Base-by-base conservation (phyloP, 2,797 vertebrate species). In the Philypnodon macrostomus region DNA sequence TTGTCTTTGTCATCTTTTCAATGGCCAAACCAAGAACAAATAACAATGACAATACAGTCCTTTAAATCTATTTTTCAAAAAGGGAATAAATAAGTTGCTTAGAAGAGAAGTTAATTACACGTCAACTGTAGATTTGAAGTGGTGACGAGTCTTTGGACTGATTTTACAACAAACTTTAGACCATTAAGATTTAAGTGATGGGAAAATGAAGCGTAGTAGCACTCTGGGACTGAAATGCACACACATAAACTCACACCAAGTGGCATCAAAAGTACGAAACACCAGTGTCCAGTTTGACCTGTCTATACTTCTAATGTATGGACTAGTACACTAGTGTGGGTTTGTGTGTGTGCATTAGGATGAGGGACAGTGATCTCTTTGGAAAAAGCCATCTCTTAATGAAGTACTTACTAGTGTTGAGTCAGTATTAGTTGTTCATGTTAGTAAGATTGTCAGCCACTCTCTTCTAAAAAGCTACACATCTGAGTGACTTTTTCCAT, bases 61-160 rank as follows among this genome's bases (percentile, higher is more conserved):
- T 92, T 91, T 90, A 56, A 85, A 86, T 92, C 91, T 92, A 91
- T 92, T 91, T 92, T 92, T 91, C 89, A 91, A 92, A 94, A 93
- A 92, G 86, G 86, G 87, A 90, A 90, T 86, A 87, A 88, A 90
- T 75, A 85, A 84, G 85, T 74, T 33, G 68, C 79, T 85, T 81
- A 63, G 74, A 42, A 83, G 79, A 86, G 81, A 87, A 84, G 87
- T 87, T 88, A 81, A 82, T 86, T 88, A 94, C 92, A 93, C 93
- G 92, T 87, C 90, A 91, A 93, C 93, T 95, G 93, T 94, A 95
- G 94, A 94, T 81, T 85, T 76, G 66, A 71, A 84, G 75, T 57
- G 79, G 61, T 59, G 59, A 70, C 66, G 47, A 77, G 73, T 77
- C 71, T 64, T 75, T 76, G 47, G 60, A 72, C 70, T 59, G 64